Conservation (phyloP, 2,113 vertebrate species). For the Sylvietta virens region DNA sequence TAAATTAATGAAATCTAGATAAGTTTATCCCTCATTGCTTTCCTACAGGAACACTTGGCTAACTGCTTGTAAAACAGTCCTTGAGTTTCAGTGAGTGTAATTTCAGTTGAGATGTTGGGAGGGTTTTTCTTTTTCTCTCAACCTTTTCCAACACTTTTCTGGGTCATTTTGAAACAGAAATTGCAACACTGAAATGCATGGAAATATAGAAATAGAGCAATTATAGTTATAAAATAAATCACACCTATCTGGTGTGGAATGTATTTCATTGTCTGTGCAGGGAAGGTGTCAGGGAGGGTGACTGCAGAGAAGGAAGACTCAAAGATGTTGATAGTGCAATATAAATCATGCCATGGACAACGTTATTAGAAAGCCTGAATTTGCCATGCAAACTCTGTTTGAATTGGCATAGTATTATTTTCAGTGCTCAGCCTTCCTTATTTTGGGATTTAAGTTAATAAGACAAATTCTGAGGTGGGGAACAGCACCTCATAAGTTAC, state of each 20-base stretch:
- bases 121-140: not conserved
- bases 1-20: not conserved
- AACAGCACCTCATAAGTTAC: not conserved
- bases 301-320: not conserved
- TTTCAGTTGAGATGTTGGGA: not conserved
- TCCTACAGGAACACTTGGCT: not conserved
- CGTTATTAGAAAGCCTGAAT: not conserved
- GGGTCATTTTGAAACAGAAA: slow-evolving; percentile 21
- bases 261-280: not conserved
- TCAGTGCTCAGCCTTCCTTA: not conserved
- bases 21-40: not conserved
- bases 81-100: not conserved
- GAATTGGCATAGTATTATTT: not conserved
- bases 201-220: not conserved
- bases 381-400: not conserved
- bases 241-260: not conserved
- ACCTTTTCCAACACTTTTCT: not conserved
- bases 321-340: not conserved
- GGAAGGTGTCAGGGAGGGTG: not conserved
- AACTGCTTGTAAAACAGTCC: not conserved
- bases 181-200: not conserved
- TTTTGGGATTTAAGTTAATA: not conserved
- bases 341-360: not conserved
- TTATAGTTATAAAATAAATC: not conserved
- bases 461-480: not conserved